Evolutionary conservation across 2,797 vertebrate species (phyloP), one percentile per base, ranked within the genome.

Genomic region (Gastrophryne carolinensis): DNA sequence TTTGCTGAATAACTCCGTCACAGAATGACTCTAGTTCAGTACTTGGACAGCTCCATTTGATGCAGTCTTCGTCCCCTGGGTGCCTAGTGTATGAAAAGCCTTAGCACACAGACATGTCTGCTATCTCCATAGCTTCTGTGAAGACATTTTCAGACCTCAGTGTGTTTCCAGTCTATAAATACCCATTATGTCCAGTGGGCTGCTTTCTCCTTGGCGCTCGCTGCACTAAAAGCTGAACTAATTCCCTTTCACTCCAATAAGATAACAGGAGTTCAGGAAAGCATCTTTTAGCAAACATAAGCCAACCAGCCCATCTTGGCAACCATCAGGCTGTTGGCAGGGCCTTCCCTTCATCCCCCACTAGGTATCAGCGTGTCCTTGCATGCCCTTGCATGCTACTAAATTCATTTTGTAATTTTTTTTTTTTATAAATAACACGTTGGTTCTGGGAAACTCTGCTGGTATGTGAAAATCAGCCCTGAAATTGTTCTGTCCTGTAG

Each of bases 361-460:
- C 67, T 50, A 72, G 68, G 75, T 65, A 71, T 23, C 61, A 58
- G 67, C 60, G 56, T 52, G 75, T 78, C 75, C 75, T 78, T 78
- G 75, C 15, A 9, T 65, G 75, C 75, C 75, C 75, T 78, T 78
- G 75, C 52, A 58, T 44, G 60, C 30, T 47, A 72, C 56, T 78
- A 32, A 72, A 78, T 78, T 72, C 58, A 68, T 72, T 78, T 78
- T 56, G 68, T 58, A 65, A 72, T 78, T 78, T 78, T 78, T 78
- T 61, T 78, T 78, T 78, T 78, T 78, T 61, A 78, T 72, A 78
- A 78, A 78, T 78, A 78, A 65, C 75, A 78, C 75, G 32, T 65
- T 39, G 68, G 75, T 60, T 65, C 50, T 24, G 30, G 75, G 67
- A 66, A 78, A 49, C 75, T 64, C 75, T 58, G 61, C 30, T 66